phyloP scores from a whole-genome alignment of 2,888 invertebrate species.

The Agrotis exclamationis region DNA sequence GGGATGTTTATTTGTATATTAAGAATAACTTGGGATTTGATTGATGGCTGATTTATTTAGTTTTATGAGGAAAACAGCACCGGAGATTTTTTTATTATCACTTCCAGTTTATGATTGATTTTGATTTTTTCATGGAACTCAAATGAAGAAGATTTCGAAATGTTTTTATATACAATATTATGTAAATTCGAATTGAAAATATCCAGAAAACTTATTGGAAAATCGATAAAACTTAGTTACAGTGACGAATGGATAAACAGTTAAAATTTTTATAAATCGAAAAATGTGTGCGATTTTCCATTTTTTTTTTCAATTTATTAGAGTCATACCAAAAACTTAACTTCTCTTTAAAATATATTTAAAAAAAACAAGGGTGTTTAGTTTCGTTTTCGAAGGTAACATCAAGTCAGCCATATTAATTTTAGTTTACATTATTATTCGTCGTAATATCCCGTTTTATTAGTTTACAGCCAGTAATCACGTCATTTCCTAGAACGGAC shows the following conservation, averaged over 20 bases:
- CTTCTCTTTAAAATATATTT: background rate
- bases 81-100: conserved; percentile 35
- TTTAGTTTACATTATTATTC: conserved; percentile 54
- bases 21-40: conserved; percentile 23
- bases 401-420: conserved; percentile 37
- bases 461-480: conserved; percentile 86
- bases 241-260: too few species aligned
- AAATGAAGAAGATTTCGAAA: too few species aligned
- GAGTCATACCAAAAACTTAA: too few species aligned
- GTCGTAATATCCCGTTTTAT: conserved; percentile 80
- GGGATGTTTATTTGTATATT: conserved; percentile 20
- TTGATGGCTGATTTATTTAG: conserved; percentile 35
- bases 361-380: conserved; percentile 12
- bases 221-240: background rate
- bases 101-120: conserved; percentile 29
- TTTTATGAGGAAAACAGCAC: conserved; percentile 8
- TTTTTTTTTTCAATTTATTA: too few species aligned
- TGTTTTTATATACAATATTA: too few species aligned
- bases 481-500: conserved; percentile 84
- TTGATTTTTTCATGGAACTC: background rate
- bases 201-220: background rate
- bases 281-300: too few species aligned
- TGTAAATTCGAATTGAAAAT: background rate
- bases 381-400: conserved; percentile 18
- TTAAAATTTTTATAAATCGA: too few species aligned